A percentile compares a stretch with the other conserved stretches of the same genome.
These are phyloP conservation scores for Astreopora myriophthalma DNA, from an alignment of 64 coral and sea anemone genomes.

Conservation along the genomic window DNA sequence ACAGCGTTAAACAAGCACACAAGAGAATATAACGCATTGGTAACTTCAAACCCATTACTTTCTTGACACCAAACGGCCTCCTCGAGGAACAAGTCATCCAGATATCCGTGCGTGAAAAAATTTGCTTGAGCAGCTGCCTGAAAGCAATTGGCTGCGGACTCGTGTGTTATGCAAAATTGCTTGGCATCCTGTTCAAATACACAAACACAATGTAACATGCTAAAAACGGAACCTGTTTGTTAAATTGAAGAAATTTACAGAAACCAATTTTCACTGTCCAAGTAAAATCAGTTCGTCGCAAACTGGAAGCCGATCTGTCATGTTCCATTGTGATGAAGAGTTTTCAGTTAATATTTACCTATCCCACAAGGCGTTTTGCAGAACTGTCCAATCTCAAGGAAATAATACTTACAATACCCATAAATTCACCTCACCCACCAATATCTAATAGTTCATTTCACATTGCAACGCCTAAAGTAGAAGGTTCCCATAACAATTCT, in stretches of 20 bases:
- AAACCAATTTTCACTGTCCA: no score
- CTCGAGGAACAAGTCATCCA: background rate
- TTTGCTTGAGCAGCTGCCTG: background rate
- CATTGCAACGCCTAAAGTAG: no score
- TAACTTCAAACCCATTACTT: constrained; percentile 70
- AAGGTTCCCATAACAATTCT: no score
- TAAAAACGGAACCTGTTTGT: background rate
- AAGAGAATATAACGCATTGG: constrained; percentile 57
- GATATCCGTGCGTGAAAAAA: background rate
- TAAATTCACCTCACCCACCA: no score
- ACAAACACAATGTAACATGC: background rate
- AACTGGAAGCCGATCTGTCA: no score
- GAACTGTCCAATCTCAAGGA: no score
- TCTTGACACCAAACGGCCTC: background rate
- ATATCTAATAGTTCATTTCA: no score
- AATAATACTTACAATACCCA: no score
- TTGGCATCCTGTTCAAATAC: background rate
- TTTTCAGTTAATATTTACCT: no score
- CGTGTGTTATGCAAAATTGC: background rate
- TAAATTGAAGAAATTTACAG: background rate
- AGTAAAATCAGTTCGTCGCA: no score
- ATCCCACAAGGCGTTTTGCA: no score
- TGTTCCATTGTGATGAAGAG: no score
- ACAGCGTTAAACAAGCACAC: constrained; percentile 13
- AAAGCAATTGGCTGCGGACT: background rate